Base-by-base conservation (phyloP, 2,888 invertebrate genomes). In the Tinea pellionella region DNA sequence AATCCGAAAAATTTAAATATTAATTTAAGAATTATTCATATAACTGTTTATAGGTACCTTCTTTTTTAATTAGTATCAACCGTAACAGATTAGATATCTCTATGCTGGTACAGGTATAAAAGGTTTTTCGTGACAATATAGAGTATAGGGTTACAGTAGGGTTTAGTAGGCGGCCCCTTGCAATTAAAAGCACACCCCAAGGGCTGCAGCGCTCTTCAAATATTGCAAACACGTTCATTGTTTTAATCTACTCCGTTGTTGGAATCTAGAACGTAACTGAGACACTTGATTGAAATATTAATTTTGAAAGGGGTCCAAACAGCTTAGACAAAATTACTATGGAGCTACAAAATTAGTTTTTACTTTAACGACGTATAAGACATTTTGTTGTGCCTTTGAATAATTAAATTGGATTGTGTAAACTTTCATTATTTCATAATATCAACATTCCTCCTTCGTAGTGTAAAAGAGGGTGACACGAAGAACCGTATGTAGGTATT, bases 141-240 rank as follows among this genome's bases (percentile, higher is more conserved):
- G 15, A 57, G 57, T 57, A 32, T 15, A 30, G 57, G 55, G 32
- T 57, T 57, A 32, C 15, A n/a, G 32, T n/a, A 32, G 57, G 57
- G 32, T 55, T 55, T 55, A 55, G 61, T 51, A 61, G 64, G 62
- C 63, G 73, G 71, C 75, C 79, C 82, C 80, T 69, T 79, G 83
- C 83, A 85, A 85, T 85, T 84, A 83, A 80, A 82, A 42, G 59
- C 59, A 80, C 80, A 81, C 80, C 77, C 78, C 78, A 81, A 84
- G 83, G 84, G 84, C 80, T 84, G 84, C 59, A 59, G 32, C 59
- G 42, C 47, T 29, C 69, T 76, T 75, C 78, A 74, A 66, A 73
- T 78, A 85, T 85, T 84, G 78, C 82, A 80, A 80, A 80, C 85
- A 84, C 84, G 83, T 84, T 74, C 83, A 81, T 85, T 83, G 84